A percentile compares a stretch with the other conserved stretches of the same genome.
Evolutionary conservation across 2,888 invertebrate genomes (phyloP).

Genomic region (Yponomeuta evonymella): DNA sequence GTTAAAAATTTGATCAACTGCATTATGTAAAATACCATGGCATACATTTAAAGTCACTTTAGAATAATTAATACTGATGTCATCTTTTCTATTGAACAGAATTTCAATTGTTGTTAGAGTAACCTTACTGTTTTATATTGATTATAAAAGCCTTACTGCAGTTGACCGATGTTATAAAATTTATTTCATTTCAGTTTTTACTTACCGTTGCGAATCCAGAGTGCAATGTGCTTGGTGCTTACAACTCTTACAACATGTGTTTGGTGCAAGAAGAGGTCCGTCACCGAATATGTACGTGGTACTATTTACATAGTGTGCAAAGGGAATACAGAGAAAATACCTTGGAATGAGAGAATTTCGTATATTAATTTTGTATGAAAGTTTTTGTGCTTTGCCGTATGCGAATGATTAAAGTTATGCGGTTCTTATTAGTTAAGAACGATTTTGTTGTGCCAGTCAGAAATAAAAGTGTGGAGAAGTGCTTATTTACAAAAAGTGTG

Average conservation of each 20-base stretch:
- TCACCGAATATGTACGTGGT: neutral
- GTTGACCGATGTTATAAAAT: neutral
- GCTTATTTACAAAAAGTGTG: too few species aligned
- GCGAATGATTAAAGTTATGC: neutral
- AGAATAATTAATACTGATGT: too few species aligned
- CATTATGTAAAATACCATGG: neutral
- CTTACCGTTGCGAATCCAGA: conserved; percentile 1
- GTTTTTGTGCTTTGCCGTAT: neutral
- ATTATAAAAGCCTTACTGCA: too few species aligned
- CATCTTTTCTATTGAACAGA: too few species aligned
- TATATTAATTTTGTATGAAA: neutral
- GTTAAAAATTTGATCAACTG: neutral
- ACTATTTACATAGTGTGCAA: neutral
- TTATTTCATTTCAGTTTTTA: neutral
- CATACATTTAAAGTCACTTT: too few species aligned
- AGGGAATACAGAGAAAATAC: neutral
- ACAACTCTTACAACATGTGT: conserved; percentile 11
- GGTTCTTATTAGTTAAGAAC: neutral
- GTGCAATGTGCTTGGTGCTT: conserved; percentile 10
- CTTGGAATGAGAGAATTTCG: neutral
- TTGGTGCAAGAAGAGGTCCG: conserved; percentile 8
- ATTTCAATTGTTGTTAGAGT: too few species aligned
- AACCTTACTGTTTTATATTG: too few species aligned
- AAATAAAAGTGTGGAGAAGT: neutral
- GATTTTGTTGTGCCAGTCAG: neutral